phyloP scores from a whole-genome alignment of 2,797 vertebrate species.

The Mormyrus hasselquistii region DNA sequence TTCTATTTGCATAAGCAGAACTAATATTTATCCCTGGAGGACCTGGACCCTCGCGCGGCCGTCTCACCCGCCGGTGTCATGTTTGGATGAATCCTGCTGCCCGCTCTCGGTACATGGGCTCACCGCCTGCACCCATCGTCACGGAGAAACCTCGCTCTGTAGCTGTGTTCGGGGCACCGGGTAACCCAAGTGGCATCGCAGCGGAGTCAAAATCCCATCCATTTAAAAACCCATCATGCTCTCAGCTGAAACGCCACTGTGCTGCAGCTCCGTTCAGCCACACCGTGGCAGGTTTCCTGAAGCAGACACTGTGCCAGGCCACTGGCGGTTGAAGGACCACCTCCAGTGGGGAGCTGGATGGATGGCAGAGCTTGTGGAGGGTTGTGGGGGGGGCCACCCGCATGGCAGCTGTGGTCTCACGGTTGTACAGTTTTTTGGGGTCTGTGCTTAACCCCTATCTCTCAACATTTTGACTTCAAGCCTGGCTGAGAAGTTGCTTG shows the following conservation, averaged over 20 bases:
- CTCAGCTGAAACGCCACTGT: neutral
- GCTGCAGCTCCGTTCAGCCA: neutral
- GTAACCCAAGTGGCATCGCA: too few relatives aligned
- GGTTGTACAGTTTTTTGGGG: neutral
- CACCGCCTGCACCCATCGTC: neutral
- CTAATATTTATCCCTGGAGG: conserved; percentile 45
- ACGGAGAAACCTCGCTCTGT: conserved; percentile 1
- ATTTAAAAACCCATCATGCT: too few relatives aligned
- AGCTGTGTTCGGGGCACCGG: conserved; percentile 17
- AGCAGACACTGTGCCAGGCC: neutral
- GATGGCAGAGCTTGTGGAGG: neutral
- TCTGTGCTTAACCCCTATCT: neutral
- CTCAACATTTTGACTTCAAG: neutral
- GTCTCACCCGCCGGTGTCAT: conserved; percentile 32
- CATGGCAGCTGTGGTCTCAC: neutral
- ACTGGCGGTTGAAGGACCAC: neutral
- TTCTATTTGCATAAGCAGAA: conserved; percentile 46
- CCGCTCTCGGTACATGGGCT: conserved; percentile 26
- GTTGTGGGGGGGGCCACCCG: neutral
- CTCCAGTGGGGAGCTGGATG: neutral
- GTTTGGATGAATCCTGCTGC: conserved; percentile 36
- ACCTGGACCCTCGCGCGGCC: conserved; percentile 33
- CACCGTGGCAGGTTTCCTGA: neutral
- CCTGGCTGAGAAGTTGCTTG: neutral
- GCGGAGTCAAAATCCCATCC: neutral